Evolutionary conservation across 1,140 invertebrate species (phyloP).

Genomic region (Caligus rogercresseyi): DNA sequence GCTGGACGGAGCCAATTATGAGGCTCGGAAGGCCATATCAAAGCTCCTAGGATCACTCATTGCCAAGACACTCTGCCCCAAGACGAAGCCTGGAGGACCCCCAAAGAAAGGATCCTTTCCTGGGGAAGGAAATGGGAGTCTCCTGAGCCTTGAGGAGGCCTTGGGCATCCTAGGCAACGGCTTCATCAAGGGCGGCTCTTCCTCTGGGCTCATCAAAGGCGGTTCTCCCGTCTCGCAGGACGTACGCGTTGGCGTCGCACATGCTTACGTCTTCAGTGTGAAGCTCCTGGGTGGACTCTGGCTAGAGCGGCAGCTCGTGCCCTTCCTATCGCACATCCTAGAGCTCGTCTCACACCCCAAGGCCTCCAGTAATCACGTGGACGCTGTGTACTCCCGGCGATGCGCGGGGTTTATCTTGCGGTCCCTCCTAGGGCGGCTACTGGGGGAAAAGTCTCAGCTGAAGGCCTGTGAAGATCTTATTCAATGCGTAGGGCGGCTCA

Average conservation of each 20-base stretch:
- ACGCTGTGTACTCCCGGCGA: conserved; percentile 91
- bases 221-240: conserved; percentile 74
- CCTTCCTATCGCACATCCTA: conserved; percentile 67
- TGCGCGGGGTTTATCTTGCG: conserved; percentile 76
- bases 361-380: conserved; percentile 81
- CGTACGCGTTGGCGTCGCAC: conserved; percentile 58
- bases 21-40: conserved; percentile 76
- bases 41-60: conserved; percentile 69
- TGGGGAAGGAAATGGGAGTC: conserved; percentile 25
- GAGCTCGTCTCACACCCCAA: conserved; percentile 47
- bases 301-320: conserved; percentile 76
- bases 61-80: conserved; percentile 50
- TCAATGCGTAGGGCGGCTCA: conserved; percentile 45
- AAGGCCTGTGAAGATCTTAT: conserved; percentile 86
- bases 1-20: conserved; percentile 84
- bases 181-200: conserved; percentile 84
- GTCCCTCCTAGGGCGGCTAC: conserved; percentile 67
- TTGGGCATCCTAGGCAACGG: conserved; percentile 80
- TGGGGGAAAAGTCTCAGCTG: conserved; percentile 89
- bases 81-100: not conserved
- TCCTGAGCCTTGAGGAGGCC: conserved; percentile 74
- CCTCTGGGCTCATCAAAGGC: conserved; percentile 53
- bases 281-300: conserved; percentile 79
- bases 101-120: not conserved
- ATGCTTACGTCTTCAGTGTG: conserved; percentile 30